Evolutionary conservation across 2,113 vertebrate genomes (phyloP), one percentile per base, ranked within the genome.

Genomic region (Spea multiplicata): DNA sequence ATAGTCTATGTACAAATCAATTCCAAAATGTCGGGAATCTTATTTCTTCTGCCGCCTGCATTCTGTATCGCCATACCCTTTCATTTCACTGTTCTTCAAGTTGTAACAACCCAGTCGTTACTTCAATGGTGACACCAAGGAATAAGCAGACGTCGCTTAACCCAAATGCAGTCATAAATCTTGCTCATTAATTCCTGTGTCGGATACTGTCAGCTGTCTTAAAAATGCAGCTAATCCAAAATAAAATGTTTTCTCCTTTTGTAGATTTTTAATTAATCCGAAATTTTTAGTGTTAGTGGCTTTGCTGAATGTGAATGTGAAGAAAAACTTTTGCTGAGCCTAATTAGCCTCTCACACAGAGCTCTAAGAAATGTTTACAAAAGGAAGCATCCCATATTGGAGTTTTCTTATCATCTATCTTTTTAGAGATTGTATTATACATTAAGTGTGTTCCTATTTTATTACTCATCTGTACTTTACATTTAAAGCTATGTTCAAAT

Each of bases 111-210:
- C 45, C 52, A 44, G 59, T 73, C 3, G 3, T 61, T 1, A 5
- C 12, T 53, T 75, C 81, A 46, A 30, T 57, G 86, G 82, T 78
- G 78, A 84, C 66, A 66, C 73, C 13, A 75, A 53, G 30, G 30
- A 66, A 75, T 75, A 67, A 67, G 30, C 64, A 47, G 62, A 67
- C 9, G 14, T 44, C 4, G 49, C 52, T 53, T 65, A 53, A 75
- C 47, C 47, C 53, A 47, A 44, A 67, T 50, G 5, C 67, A 55
- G 64, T 75, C 30, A 67, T 75, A 75, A 67, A 75, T 75, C 74
- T 66, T 30, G 47, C 47, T 74, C 47, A 74, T 74, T 65, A 66
- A 74, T 74, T 65, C 73, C 46, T 55, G 50, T 55, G 12, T 48
- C 9, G 49, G 6, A 55, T 55, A 13, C 62, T 67, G 50, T 75